Evolutionary conservation across 1,140 invertebrate species (phyloP).

Genomic region (Ceratosolen solmsi): DNA sequence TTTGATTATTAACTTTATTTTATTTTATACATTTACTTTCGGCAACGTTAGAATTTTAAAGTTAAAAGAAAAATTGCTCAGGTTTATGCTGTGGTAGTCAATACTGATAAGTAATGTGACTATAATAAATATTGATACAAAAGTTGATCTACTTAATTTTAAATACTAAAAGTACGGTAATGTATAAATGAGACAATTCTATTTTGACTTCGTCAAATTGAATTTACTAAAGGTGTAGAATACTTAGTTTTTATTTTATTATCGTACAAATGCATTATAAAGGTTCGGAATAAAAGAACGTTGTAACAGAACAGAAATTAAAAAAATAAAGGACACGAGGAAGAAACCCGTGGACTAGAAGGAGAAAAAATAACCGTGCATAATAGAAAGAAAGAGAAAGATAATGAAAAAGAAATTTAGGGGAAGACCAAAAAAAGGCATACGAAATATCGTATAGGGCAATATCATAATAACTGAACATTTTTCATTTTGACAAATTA

Average conservation of each 20-base stretch:
- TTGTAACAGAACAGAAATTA: neutral
- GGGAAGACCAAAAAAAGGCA: slow-evolving; percentile 3
- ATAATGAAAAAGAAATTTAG: neutral
- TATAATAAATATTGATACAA: no score
- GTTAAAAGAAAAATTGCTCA: no score
- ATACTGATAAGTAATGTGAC: no score
- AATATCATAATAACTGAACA: slow-evolving; percentile 45
- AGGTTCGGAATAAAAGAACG: neutral
- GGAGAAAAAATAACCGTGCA: slow-evolving; percentile 10
- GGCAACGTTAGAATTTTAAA: neutral
- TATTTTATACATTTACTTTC: neutral
- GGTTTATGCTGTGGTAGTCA: no score
- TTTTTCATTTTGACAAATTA: slow-evolving; percentile 49
- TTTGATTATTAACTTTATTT: neutral
- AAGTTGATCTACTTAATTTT: no score
- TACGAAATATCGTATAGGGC: slow-evolving; percentile 30
- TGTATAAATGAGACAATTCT: neutral
- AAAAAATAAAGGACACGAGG: slow-evolving; percentile 15
- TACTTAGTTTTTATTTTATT: slow-evolving; percentile 28
- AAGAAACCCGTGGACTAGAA: slow-evolving; percentile 21
- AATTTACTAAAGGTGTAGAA: neutral
- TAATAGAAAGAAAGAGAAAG: slow-evolving; percentile 37
- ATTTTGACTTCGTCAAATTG: neutral
- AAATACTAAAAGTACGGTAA: no score
- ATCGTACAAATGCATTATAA: slow-evolving; percentile 8